These are phyloP conservation scores for Drosophila mettleri DNA, from an alignment of 2,888 invertebrate genomes.

Conservation along the genomic window DNA sequence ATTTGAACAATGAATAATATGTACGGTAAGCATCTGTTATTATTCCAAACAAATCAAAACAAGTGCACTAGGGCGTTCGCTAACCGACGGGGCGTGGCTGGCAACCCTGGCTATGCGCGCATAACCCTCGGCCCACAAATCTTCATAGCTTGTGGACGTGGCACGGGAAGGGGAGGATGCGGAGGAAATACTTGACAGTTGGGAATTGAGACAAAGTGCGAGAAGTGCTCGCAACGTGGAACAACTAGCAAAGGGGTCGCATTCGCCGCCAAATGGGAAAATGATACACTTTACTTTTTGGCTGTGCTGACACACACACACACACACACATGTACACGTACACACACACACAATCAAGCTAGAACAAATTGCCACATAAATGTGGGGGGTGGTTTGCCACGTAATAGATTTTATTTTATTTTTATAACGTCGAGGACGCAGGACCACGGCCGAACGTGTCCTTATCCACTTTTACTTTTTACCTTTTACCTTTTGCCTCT, in stretches of 20 bases:
- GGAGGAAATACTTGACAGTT: conserved; percentile 52
- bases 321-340: neutral
- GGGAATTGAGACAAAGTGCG: conserved; percentile 79
- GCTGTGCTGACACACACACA: conserved; percentile 9
- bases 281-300: conserved; percentile 84
- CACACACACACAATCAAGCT: conserved; percentile 81
- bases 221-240: conserved; percentile 43
- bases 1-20: conserved; percentile 84
- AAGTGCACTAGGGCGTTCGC: conserved; percentile 74
- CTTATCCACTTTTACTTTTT: conserved; percentile 69
- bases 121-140: conserved; percentile 69
- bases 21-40: conserved; percentile 83
- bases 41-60: conserved; percentile 85
- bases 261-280: conserved; percentile 77
- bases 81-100: conserved; percentile 61
- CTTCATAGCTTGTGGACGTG: conserved; percentile 80
- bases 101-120: conserved; percentile 19
- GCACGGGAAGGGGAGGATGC: conserved; percentile 19
- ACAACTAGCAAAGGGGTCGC: conserved; percentile 51
- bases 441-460: conserved; percentile 39
- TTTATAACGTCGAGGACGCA: conserved; percentile 61
- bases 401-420: conserved; percentile 85
- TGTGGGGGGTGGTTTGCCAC: conserved; percentile 85
- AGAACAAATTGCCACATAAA: conserved; percentile 85
- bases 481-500: conserved; percentile 57